Percentiles rank a stretch among this genome's conserved stretches.
Evolutionary conservation across 2,113 vertebrate genomes (phyloP).

Genomic region (Scortum barcoo): DNA sequence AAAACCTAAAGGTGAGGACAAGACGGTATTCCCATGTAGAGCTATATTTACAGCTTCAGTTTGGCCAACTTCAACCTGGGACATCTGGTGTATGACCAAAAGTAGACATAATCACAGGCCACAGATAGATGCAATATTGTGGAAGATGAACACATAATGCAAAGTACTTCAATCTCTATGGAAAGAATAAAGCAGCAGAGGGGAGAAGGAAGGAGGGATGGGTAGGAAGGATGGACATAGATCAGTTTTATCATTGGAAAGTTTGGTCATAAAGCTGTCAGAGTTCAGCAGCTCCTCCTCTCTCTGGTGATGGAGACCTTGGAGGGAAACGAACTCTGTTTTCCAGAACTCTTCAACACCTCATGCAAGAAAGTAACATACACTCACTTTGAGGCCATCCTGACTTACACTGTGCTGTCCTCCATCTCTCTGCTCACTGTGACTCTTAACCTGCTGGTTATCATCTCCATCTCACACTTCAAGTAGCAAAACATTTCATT

Average conservation of each 20-base stretch:
- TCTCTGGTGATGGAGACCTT: neutral
- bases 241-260: neutral
- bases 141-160: too few relatives aligned
- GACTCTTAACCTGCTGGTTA: constrained; percentile 1
- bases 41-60: too few relatives aligned
- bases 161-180: neutral
- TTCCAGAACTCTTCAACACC: constrained; percentile 38
- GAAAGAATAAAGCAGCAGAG: neutral
- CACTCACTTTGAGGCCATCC: neutral
- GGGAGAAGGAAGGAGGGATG: neutral
- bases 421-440: neutral
- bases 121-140: too few relatives aligned
- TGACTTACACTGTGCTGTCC: neutral
- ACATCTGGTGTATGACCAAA: too few relatives aligned
- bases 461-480: constrained; percentile 1
- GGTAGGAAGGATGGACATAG: too few relatives aligned
- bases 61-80: too few relatives aligned
- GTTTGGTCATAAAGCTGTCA: neutral
- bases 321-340: constrained; percentile 27
- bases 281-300: neutral
- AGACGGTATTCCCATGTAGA: too few relatives aligned
- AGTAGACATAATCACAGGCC: too few relatives aligned
- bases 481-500: neutral
- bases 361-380: constrained; percentile 28
- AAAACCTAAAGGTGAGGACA: too few relatives aligned